A percentile compares a stretch with the other conserved stretches of the same genome.
Conservation (phyloP, 2,113 vertebrate species). For the Engystomops pustulosus region DNA sequence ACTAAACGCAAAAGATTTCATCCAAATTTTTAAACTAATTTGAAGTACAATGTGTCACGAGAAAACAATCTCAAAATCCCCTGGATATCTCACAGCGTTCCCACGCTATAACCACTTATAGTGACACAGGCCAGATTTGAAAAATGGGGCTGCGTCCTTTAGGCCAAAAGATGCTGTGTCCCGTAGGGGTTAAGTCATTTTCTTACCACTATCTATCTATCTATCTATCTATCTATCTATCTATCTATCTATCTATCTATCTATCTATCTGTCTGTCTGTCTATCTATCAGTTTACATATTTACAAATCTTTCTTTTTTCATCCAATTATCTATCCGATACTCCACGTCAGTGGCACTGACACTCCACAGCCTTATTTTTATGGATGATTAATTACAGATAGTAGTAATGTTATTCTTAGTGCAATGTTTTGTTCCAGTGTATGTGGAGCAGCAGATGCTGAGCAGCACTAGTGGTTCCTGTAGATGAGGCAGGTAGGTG, state of each 20-base stretch:
- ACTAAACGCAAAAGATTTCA: no score
- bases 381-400: neutral
- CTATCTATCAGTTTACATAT: no score
- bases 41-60: no score
- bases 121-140: no score
- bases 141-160: no score
- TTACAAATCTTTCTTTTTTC: no score
- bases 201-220: neutral
- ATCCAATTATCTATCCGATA: conserved; percentile 44
- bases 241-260: neutral
- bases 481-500: conserved; percentile 24
- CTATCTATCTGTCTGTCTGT: neutral
- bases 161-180: no score
- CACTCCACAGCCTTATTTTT: neutral
- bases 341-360: neutral
- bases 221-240: conserved; percentile 7
- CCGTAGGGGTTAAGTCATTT: no score
- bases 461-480: conserved; percentile 4
- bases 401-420: neutral
- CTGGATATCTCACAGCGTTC: no score
- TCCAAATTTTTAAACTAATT: no score
- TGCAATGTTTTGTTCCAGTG: neutral
- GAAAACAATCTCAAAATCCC: no score
- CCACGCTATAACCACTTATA: no score
- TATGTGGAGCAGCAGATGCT: neutral